Conservation (phyloP, 2,113 vertebrate species). For the Nansenia antarctica region DNA sequence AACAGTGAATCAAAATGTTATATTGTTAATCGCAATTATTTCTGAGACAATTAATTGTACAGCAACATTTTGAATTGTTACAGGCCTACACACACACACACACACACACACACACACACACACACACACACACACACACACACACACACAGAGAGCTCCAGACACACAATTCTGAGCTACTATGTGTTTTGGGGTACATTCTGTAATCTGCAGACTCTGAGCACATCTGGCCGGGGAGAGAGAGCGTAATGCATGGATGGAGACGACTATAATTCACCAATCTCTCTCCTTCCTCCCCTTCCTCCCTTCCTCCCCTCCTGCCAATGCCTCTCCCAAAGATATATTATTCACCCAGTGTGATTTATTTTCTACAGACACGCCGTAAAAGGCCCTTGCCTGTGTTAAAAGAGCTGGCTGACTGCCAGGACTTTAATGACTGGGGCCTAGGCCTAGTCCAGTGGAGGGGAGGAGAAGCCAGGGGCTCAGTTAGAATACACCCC, state of each 20-base stretch:
- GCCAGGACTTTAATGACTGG: conserved; percentile 99
- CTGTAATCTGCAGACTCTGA: conserved; percentile 67
- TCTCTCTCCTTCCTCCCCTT: conserved; percentile 64
- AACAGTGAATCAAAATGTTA: too few species aligned
- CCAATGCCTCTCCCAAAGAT: conserved; percentile 85
- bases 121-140: not conserved
- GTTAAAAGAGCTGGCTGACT: conserved; percentile 96
- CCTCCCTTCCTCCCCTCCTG: conserved; percentile 53
- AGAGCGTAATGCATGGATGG: conserved; percentile 75
- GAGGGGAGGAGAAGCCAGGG: conserved; percentile 83
- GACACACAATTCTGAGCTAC: conserved; percentile 35
- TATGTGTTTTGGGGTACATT: conserved; percentile 66
- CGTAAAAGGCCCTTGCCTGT: conserved; percentile 92
- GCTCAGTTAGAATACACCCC: conserved; percentile 78
- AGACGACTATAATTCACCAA: conserved; percentile 83
- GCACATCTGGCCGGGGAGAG: conserved; percentile 76
- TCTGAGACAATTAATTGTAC: too few species aligned
- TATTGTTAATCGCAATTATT: too few species aligned
- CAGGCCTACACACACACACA: too few species aligned
- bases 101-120: not conserved
- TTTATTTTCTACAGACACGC: conserved; percentile 98
- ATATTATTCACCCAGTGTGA: conserved; percentile 98
- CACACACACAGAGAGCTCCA: not conserved
- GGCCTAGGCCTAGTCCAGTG: conserved; percentile 93
- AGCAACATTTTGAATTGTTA: too few species aligned